A percentile compares a stretch with the other conserved stretches of the same genome.
Conservation (phyloP, 1,140 invertebrate species). For the Bradynema listronoti region DNA sequence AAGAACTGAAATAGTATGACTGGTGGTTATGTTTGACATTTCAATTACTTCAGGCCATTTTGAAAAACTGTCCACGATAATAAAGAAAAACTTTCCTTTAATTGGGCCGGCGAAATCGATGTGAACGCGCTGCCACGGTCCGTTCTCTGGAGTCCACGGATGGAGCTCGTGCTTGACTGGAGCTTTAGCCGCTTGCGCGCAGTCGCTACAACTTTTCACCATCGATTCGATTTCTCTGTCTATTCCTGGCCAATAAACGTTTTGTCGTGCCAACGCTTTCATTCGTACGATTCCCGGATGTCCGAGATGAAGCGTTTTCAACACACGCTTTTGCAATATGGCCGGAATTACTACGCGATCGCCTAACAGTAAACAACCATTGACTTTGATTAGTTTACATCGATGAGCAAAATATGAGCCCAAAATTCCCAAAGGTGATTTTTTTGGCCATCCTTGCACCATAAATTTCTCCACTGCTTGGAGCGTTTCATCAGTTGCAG, state of each 20-base stretch:
- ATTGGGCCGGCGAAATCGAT: slow-evolving; percentile 16
- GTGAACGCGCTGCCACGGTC: slow-evolving; percentile 10
- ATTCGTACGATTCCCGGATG: slow-evolving; percentile 63
- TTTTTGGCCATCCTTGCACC: background rate
- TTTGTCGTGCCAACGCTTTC: slow-evolving; percentile 61
- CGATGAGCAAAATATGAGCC: too few species aligned
- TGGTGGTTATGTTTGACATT: too few species aligned
- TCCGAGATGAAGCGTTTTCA: slow-evolving; percentile 59
- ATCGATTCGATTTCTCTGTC: slow-evolving; percentile 16
- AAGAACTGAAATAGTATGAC: too few species aligned
- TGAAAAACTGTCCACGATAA: too few species aligned
- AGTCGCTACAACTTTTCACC: slow-evolving; percentile 7
- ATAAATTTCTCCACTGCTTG: background rate
- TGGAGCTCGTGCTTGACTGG: slow-evolving; percentile 9
- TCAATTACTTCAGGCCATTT: too few species aligned
- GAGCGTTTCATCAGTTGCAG: background rate
- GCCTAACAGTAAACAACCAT: slow-evolving; percentile 38
- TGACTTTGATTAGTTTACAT: too few species aligned
- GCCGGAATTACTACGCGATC: slow-evolving; percentile 60
- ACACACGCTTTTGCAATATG: slow-evolving; percentile 48
- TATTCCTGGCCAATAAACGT: slow-evolving; percentile 15
- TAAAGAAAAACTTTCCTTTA: too few species aligned
- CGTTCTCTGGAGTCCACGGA: slow-evolving; percentile 10
- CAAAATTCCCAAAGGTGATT: too few species aligned
- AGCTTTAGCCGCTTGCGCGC: slow-evolving; percentile 1